phyloP scores from a whole-genome alignment of 2,888 invertebrate genomes.

The Hybos culiciformis region DNA sequence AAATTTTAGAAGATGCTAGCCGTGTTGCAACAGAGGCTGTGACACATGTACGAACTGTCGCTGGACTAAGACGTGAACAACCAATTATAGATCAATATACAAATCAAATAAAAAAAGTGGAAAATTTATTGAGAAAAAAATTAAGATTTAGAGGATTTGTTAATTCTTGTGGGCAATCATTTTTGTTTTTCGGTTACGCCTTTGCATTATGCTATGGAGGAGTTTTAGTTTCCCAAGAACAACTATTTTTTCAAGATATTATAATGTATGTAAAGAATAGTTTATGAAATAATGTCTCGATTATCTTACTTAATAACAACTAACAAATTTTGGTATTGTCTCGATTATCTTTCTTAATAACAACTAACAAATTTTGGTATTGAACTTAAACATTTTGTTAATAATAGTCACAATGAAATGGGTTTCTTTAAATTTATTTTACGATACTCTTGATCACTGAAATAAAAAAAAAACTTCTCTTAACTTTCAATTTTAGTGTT shows the following conservation, averaged over 20 bases:
- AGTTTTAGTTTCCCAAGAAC: slow-evolving; percentile 46
- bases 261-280: slow-evolving; percentile 63
- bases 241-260: slow-evolving; percentile 48
- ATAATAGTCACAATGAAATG: no score
- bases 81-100: slow-evolving; percentile 45
- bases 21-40: slow-evolving; percentile 63
- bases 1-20: slow-evolving; percentile 49
- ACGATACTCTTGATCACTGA: no score
- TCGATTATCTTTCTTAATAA: no score
- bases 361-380: no score
- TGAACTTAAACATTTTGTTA: no score
- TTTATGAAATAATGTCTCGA: slow-evolving; percentile 12
- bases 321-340: no score
- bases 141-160: slow-evolving; percentile 50
- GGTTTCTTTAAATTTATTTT: no score
- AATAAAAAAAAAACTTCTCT: no score
- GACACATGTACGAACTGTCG: slow-evolving; percentile 54
- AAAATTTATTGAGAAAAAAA: slow-evolving; percentile 37
- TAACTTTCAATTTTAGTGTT: no score
- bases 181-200: slow-evolving; percentile 58
- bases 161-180: slow-evolving; percentile 54
- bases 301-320: no score
- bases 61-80: slow-evolving; percentile 45
- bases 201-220: slow-evolving; percentile 58
- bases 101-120: slow-evolving; percentile 39